phyloP scores from a whole-genome alignment of 2,113 vertebrate genomes.

The Channa maculata region DNA sequence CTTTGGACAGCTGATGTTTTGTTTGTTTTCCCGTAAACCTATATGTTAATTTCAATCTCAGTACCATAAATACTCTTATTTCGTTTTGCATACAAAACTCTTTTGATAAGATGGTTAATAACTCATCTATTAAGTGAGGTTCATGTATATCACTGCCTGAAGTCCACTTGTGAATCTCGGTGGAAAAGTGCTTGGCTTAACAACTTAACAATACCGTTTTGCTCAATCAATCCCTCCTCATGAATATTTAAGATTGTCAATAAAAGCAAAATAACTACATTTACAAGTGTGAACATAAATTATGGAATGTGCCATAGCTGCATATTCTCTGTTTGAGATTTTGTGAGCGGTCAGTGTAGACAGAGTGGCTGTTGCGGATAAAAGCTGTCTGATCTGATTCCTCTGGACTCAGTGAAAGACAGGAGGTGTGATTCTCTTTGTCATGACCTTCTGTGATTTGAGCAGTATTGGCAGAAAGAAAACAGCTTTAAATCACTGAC shows the following conservation, averaged over 20 bases:
- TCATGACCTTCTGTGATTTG: conserved; percentile 9
- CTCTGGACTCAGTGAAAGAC: conserved; percentile 4
- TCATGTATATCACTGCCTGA: conserved; percentile 3
- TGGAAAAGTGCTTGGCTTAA: conserved; percentile 27
- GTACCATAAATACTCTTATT: background rate
- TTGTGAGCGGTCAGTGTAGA: background rate
- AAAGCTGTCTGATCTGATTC: background rate
- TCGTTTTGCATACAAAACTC: background rate
- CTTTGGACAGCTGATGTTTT: conserved; percentile 42
- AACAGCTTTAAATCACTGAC: background rate
- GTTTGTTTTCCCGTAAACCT: background rate
- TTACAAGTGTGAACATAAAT: conserved; percentile 17
- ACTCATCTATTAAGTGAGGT: conserved; percentile 51
- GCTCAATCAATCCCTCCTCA: conserved; percentile 29
- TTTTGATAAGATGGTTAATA: conserved; percentile 51
- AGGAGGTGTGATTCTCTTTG: background rate
- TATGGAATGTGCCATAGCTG: background rate
- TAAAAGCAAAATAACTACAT: conserved; percentile 23
- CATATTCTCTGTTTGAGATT: no score
- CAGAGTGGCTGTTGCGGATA: background rate
- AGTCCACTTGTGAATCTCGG: conserved; percentile 3
- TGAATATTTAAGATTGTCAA: conserved; percentile 36
- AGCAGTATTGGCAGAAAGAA: background rate
- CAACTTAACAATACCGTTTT: conserved; percentile 9
- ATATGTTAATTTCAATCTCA: conserved; percentile 1